These are phyloP conservation scores for Stichodactyla mertensii DNA, from an alignment of 64 coral and sea anemone species.

Conservation along the genomic window DNA sequence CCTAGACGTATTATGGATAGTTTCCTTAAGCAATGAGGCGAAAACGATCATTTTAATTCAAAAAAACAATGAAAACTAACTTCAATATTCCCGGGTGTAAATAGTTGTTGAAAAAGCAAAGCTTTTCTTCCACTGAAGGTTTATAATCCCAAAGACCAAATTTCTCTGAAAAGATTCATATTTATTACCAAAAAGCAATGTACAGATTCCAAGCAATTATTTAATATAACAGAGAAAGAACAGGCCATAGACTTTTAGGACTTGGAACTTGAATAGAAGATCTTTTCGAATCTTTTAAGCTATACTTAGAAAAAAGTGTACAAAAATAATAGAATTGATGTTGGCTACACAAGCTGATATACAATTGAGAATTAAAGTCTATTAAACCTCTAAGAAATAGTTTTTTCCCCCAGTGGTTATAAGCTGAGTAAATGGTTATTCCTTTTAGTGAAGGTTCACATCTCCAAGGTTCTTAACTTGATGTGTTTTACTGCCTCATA, in stretches of 20 bases:
- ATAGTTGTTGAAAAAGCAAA: not conserved
- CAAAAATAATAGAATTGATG: not conserved
- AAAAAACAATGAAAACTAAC: not conserved
- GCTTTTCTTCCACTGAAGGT: not conserved
- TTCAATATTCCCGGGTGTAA: not conserved
- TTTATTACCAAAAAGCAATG: not conserved
- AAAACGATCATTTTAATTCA: not conserved
- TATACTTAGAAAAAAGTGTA: not conserved
- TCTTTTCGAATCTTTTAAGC: not conserved
- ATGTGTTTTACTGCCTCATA: not conserved
- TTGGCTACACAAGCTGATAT: not conserved
- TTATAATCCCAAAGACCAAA: not conserved
- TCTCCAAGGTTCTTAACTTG: not conserved
- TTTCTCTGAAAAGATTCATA: conserved; percentile 6
- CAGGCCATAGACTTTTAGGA: not conserved
- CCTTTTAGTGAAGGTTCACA: too few relatives aligned
- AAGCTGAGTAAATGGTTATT: too few relatives aligned
- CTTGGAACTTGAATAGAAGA: not conserved
- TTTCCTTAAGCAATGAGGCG: not conserved
- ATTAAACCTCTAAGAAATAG: not conserved
- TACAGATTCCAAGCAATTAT: not conserved
- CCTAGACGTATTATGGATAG: not conserved
- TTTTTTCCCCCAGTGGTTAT: not conserved
- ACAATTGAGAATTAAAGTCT: not conserved
- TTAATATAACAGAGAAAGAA: not conserved